Evolutionary conservation across 2,797 vertebrate species (phyloP).

Genomic region (Alfaro cultratus): DNA sequence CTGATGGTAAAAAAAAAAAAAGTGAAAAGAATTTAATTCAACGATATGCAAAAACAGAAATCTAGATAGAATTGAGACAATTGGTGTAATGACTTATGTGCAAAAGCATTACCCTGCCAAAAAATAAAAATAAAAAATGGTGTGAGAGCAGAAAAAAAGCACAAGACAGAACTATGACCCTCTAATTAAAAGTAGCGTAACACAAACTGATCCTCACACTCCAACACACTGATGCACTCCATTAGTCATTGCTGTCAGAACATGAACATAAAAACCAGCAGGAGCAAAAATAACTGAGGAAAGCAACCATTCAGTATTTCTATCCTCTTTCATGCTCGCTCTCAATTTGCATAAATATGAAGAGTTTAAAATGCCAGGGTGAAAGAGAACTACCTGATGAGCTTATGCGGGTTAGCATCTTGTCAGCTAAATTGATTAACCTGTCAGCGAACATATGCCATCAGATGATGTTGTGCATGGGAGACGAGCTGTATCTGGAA

Average conservation of each 20-base stretch:
- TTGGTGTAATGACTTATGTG: neutral
- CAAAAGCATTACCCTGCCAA: neutral
- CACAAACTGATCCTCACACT: neutral
- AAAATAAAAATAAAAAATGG: neutral
- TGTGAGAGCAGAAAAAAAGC: neutral
- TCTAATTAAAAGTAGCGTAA: neutral
- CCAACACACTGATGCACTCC: constrained; percentile 4
- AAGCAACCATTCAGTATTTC: constrained; percentile 12
- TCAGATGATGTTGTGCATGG: constrained; percentile 23
- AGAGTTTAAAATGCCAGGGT: constrained; percentile 67
- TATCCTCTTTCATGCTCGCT: constrained; percentile 26
- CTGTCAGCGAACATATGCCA: constrained; percentile 30
- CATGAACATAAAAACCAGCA: constrained; percentile 1
- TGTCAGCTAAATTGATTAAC: constrained; percentile 74
- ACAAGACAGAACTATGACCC: constrained; percentile 1
- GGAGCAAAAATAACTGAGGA: constrained; percentile 10
- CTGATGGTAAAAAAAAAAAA: neutral
- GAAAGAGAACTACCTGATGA: constrained; percentile 70
- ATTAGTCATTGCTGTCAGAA: constrained; percentile 20
- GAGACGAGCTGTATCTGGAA: constrained; percentile 36
- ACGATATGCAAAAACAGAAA: neutral
- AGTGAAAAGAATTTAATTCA: neutral
- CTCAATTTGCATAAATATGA: constrained; percentile 71
- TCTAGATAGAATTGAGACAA: neutral
- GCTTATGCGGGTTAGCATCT: constrained; percentile 57